Conservation (phyloP, 2,113 vertebrate genomes). For the Hypocryptadius cinnamomeus region DNA sequence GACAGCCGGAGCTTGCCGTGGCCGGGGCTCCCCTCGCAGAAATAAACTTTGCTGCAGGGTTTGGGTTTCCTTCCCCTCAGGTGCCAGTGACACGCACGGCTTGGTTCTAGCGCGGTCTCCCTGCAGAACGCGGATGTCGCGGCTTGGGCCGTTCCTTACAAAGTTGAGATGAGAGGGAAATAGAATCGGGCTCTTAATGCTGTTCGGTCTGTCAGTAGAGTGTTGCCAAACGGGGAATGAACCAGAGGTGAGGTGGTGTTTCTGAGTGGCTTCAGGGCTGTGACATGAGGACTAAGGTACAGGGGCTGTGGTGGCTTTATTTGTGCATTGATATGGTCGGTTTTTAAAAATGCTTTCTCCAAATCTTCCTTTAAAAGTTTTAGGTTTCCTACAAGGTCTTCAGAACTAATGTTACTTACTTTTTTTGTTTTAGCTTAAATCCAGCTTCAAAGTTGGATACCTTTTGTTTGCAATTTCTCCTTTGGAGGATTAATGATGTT, state of each 20-base stretch:
- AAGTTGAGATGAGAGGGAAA: not conserved
- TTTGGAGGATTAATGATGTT: not conserved
- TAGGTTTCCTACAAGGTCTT: not conserved
- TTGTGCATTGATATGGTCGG: not conserved
- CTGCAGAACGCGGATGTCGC: fast-evolving
- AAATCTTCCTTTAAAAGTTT: not conserved
- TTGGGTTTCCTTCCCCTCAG: not conserved
- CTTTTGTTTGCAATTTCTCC: not conserved
- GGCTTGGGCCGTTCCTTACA: not conserved
- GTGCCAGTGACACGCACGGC: not conserved
- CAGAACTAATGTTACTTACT: not conserved
- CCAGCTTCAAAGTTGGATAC: not conserved
- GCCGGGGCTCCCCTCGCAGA: not conserved
- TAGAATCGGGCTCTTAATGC: not conserved
- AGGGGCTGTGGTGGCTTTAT: not conserved
- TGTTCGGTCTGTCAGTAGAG: not conserved
- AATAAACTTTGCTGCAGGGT: not conserved
- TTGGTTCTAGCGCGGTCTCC: not conserved
- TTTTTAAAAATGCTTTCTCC: not conserved
- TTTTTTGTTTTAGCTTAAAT: not conserved
- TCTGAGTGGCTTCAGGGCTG: not conserved
- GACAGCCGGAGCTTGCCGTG: not conserved
- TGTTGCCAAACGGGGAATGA: not conserved
- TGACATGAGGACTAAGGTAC: not conserved
- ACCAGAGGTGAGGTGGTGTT: not conserved